Evolutionary conservation across 2,888 invertebrate genomes (phyloP), one percentile per base, ranked within the genome.

Genomic region (Chrysolina americana): DNA sequence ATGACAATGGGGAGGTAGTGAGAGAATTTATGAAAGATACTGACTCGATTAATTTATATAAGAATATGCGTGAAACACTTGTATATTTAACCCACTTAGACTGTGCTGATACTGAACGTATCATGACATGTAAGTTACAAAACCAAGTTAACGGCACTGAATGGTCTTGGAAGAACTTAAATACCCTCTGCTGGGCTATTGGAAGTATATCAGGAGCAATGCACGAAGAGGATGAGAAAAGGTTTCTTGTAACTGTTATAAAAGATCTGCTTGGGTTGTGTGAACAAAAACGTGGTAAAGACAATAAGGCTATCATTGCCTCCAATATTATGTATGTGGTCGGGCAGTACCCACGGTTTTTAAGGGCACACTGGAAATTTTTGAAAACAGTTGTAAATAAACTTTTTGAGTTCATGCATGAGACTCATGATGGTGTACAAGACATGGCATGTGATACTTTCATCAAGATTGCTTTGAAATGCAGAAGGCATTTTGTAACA

Each of bases 391-490:
- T 99, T 85, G 98, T 99, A 76, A 99, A 99, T 90, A 99, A 99
- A 90, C 92, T 99, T 73, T 99, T 99, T 90, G 99, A 99, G 90
- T 99, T 99, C 88, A 99, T 99, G 99, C 99, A 99, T 88, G 99
- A 99, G 90, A 98, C 98, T 71, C 99, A 99, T 87, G 99, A 99
- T 88, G 99, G 99, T 84, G 99, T 99, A 41, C 99, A 99, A 89
- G 99, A 99, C 86, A 99, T 99, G 99, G 99, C 99, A 76, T 99
- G 99, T 91, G 99, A 99, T 90, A 99, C 99, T 53, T 99, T 99
- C 88, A 99, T 99, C 82, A 99, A 99, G 90, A 99, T 99, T 86
- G 98, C 99, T 41, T 92, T 98, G 84, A 99, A 99, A 89, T 99
- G 99, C 89, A 92, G 98, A 78, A 92, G 98, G 83, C 99, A 99